Percentiles rank a stretch among this genome's conserved stretches.
Conservation (phyloP, 1,140 invertebrate species). For the Diplogasteroides magnus region DNA sequence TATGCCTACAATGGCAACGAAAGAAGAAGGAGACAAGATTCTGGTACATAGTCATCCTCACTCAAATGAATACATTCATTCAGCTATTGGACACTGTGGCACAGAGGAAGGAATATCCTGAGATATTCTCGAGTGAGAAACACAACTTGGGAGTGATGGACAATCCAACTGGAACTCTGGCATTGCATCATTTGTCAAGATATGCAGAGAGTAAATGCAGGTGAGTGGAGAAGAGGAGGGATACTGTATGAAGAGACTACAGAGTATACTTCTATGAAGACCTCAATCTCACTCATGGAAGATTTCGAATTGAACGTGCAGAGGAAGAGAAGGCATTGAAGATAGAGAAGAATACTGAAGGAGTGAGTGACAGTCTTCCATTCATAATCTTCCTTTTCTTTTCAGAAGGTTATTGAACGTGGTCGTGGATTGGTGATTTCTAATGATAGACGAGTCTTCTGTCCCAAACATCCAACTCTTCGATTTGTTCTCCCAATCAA, state of each 20-base stretch:
- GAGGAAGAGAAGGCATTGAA: neutral
- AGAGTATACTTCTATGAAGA: neutral
- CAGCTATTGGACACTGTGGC: too few species aligned
- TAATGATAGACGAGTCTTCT: neutral
- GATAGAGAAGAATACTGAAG: neutral
- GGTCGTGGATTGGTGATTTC: neutral
- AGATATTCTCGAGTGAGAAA: neutral
- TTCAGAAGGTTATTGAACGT: neutral
- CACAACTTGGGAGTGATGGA: neutral
- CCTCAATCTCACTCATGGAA: neutral
- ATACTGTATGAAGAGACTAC: neutral
- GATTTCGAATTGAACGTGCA: neutral
- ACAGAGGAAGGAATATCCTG: too few species aligned
- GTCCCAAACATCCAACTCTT: neutral
- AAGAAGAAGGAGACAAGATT: too few species aligned
- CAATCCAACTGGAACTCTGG: neutral
- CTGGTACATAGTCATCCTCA: too few species aligned
- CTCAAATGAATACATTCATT: too few species aligned
- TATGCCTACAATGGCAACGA: too few species aligned
- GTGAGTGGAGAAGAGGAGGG: neutral
- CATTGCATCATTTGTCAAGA: neutral
- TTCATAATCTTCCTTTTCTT: neutral
- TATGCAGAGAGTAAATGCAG: neutral
- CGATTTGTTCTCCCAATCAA: neutral
- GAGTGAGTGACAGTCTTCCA: neutral